Percentiles rank a stretch among this genome's conserved stretches.
These are phyloP conservation scores for Oryctes rhinoceros DNA, from an alignment of 1,140 invertebrate genomes.

Conservation along the genomic window DNA sequence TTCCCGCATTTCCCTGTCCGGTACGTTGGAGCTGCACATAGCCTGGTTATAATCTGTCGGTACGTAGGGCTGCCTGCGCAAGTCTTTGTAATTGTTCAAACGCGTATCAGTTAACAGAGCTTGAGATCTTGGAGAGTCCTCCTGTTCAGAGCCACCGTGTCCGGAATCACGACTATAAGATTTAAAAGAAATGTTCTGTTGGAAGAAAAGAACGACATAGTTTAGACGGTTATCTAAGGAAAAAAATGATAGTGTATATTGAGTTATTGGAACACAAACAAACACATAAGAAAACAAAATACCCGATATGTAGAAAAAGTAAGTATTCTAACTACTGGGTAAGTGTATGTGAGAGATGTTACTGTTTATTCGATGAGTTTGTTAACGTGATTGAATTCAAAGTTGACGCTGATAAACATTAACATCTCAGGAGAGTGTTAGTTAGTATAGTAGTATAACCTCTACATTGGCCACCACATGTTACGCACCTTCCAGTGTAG, in stretches of 20 bases:
- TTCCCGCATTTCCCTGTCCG: conserved; percentile 33
- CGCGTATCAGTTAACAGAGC: conserved; percentile 61
- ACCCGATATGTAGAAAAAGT: conserved; percentile 20
- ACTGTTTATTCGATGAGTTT: background rate
- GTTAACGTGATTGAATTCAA: background rate
- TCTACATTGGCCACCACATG: conserved; percentile 41
- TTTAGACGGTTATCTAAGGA: conserved; percentile 17
- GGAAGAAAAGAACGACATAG: conserved; percentile 54
- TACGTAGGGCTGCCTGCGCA: conserved; percentile 52
- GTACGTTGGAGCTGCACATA: conserved; percentile 49
- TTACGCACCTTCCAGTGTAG: conserved; percentile 74
- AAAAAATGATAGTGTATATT: conserved; percentile 19
- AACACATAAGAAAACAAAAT: background rate
- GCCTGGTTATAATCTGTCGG: conserved; percentile 52
- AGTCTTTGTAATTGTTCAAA: conserved; percentile 59
- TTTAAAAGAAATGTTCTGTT: conserved; percentile 78
- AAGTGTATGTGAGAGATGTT: background rate
- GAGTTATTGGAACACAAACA: background rate
- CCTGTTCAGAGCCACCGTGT: conserved; percentile 71
- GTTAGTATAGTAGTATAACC: conserved; percentile 20
- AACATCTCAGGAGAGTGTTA: background rate
- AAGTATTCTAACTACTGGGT: conserved; percentile 1
- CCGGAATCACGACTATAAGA: conserved; percentile 72
- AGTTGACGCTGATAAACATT: background rate
- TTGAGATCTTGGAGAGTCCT: conserved; percentile 70